phyloP scores from a whole-genome alignment of 1,140 invertebrate genomes.

The Epicauta chinensis region DNA sequence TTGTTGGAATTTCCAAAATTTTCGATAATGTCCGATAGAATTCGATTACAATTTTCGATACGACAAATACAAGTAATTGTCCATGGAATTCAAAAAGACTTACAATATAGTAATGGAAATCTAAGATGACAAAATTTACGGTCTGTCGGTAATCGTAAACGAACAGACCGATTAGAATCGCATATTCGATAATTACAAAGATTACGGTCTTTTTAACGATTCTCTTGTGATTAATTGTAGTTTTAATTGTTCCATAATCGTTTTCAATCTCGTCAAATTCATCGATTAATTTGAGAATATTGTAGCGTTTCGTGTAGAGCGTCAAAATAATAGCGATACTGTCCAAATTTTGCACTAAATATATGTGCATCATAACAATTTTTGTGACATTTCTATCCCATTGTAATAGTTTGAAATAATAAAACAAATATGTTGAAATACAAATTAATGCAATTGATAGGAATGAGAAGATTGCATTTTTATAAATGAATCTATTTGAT shows the following conservation, averaged over 20 bases:
- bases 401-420: not conserved
- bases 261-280: too few relatives aligned
- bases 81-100: not conserved
- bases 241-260: too few relatives aligned
- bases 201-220: too few relatives aligned
- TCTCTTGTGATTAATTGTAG: too few relatives aligned
- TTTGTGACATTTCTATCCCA: not conserved
- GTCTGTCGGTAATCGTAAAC: too few relatives aligned
- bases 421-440: not conserved
- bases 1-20: not conserved
- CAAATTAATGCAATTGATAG: not conserved
- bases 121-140: too few relatives aligned
- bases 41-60: not conserved
- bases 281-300: too few relatives aligned
- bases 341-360: not conserved
- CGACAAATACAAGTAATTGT: not conserved
- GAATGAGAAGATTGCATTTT: not conserved
- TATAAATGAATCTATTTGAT: not conserved
- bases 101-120: too few relatives aligned
- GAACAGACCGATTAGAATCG: too few relatives aligned
- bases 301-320: too few relatives aligned
- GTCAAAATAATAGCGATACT: constrained; percentile 1
- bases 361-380: not conserved
- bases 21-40: not conserved
- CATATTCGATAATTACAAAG: too few relatives aligned